Conservation (phyloP, 2,888 invertebrate species). For the Sphaerophoria rueppellii region DNA sequence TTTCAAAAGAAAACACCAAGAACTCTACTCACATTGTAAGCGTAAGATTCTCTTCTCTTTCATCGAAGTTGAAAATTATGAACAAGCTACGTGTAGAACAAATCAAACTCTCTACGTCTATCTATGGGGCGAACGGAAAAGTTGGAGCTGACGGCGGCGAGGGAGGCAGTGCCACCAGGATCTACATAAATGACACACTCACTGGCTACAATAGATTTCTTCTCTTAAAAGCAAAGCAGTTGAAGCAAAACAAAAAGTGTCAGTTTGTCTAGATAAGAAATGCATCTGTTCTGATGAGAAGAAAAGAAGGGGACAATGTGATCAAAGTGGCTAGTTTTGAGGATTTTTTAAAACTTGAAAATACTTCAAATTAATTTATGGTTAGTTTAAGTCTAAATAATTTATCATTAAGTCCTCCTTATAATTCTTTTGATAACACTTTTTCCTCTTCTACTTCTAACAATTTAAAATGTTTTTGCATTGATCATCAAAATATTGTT, state of each 20-base stretch:
- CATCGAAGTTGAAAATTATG: constrained; percentile 23
- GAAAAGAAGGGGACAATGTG: constrained; percentile 3
- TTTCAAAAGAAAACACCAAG: neutral
- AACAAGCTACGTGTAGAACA: constrained; percentile 2
- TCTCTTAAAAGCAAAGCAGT: neutral
- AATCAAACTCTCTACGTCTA: constrained; percentile 8
- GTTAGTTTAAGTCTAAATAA: neutral
- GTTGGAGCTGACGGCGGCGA: neutral
- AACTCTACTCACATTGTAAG: constrained; percentile 10
- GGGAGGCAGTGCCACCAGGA: neutral
- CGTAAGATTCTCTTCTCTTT: constrained; percentile 27
- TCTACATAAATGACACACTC: constrained; percentile 7
- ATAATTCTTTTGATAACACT: constrained; percentile 2
- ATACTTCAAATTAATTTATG: constrained; percentile 2
- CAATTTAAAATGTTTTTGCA: constrained; percentile 38
- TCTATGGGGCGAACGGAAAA: neutral
- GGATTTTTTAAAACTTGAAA: constrained; percentile 11
- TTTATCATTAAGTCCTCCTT: neutral
- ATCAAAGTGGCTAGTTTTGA: neutral
- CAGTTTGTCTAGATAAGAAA: neutral
- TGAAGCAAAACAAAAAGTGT: constrained; percentile 1
- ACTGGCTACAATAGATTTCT: neutral
- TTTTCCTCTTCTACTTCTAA: constrained; percentile 22
- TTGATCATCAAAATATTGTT: constrained; percentile 26
- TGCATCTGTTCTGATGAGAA: neutral